Evolutionary conservation across 2,888 invertebrate species (phyloP), one percentile per base, ranked within the genome.

Genomic region (Chrysotoxum bicinctum): DNA sequence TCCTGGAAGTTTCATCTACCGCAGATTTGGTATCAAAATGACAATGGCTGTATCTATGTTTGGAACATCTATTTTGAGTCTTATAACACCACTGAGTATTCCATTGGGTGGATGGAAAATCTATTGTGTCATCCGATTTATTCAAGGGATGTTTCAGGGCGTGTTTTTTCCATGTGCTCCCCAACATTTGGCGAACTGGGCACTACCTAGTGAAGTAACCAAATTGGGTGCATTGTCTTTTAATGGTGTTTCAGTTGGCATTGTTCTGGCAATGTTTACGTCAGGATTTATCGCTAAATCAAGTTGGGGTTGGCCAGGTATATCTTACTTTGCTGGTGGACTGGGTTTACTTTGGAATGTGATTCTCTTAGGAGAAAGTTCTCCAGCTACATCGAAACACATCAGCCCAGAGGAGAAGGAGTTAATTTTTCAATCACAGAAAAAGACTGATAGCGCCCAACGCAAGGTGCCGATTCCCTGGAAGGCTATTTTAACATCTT

Each of bases 111-210:
- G 94, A 3, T 95, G 95, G 93, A 90, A 93, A 60, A 92, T 94
- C 2, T 93, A 94, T 26, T 92, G 94, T 16, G 91, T 91, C 1
- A 93, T 94, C 19, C 92, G 96, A 6, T 93, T 95, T 1, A 87
- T 94, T 0, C 94, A 95, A 90, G 96, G 96, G 0, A 91, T 95
- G 10, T 93, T 93, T 3, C 94, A 95, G 89, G 95, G 95, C 0
- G 89, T 94, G 10, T 91, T 95, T 76, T 94, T 94, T 87, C 95
- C 95, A 0, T 93, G 94, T 83, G 90, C 95, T 0, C 94, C 95
- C 83, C 94, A 94, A 0, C 91, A 95, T 3, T 89, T 95, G 52
- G 94, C 95, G 0, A 94, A 94, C 88, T 96, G 96, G 96, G 89
- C 94, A 0, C 96, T 96, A 0, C 91, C 93, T 0, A 91, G 93